These are phyloP conservation scores for Diadumene lineata DNA, from an alignment of 92 coral and sea anemone genomes.

Conservation along the genomic window DNA sequence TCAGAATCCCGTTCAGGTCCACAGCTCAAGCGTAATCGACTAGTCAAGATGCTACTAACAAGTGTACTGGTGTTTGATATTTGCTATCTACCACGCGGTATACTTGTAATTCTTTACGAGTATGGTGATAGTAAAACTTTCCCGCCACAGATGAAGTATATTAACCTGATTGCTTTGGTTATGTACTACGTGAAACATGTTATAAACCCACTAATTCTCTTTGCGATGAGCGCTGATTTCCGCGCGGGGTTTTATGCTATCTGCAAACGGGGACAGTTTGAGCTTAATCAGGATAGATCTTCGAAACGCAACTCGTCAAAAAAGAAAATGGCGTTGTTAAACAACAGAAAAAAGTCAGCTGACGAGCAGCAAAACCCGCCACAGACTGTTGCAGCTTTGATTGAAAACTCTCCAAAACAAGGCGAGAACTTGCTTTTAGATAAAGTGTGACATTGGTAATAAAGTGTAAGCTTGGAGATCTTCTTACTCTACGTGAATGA, in stretches of 20 bases:
- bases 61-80: constrained; percentile 64
- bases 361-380: constrained; percentile 33
- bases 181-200: constrained; percentile 75
- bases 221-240: constrained; percentile 77
- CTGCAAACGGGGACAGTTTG: constrained; percentile 28
- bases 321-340: neutral
- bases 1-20: constrained; percentile 40
- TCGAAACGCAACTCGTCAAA: constrained; percentile 14
- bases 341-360: constrained; percentile 20
- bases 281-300: constrained; percentile 9
- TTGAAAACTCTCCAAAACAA: constrained; percentile 24
- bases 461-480: neutral
- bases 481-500: neutral
- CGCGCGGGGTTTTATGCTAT: constrained; percentile 44
- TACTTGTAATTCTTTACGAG: constrained; percentile 50
- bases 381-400: constrained; percentile 30
- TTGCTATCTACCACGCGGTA: constrained; percentile 81
- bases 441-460: neutral
- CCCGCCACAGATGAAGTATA: constrained; percentile 23
- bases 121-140: constrained; percentile 23
- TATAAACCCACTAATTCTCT: constrained; percentile 69
- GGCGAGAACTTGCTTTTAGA: constrained; percentile 20
- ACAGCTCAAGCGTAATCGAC: constrained; percentile 40
- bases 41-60: constrained; percentile 68
- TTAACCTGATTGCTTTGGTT: constrained; percentile 57